Percentiles rank a stretch among this genome's conserved stretches.
phyloP scores from a whole-genome alignment of 2,888 invertebrate genomes.

The Ferdinandea cuprea region DNA sequence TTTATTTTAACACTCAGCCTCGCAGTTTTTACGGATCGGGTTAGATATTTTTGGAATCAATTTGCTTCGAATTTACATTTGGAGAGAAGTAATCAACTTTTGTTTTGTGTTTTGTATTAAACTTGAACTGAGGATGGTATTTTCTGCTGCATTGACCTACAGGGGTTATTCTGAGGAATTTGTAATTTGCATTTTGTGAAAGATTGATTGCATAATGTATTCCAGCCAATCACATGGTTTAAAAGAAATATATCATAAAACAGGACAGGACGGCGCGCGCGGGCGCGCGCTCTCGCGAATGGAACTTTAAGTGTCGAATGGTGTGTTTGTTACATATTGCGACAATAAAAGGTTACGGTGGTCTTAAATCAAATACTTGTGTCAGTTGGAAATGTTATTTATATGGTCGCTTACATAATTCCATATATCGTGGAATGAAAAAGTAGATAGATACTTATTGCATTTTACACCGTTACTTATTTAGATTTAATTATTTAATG shows the following conservation, averaged over 20 bases:
- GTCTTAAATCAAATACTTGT: slow-evolving; percentile 43
- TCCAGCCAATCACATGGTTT: not conserved
- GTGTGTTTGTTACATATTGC: slow-evolving; percentile 39
- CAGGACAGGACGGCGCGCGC: slow-evolving; percentile 20
- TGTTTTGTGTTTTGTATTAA: not conserved
- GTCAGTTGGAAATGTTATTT: slow-evolving; percentile 18
- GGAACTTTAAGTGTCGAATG: slow-evolving; percentile 32
- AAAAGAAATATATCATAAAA: slow-evolving; percentile 19
- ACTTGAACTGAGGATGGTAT: slow-evolving; percentile 32
- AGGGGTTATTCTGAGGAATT: slow-evolving; percentile 42
- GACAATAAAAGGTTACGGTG: slow-evolving; percentile 26
- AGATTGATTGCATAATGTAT: slow-evolving; percentile 42
- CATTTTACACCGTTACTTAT: not conserved
- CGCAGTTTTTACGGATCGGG: slow-evolving; percentile 2
- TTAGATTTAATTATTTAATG: not conserved
- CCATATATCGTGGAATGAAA: slow-evolving; percentile 14
- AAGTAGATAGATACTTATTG: not conserved
- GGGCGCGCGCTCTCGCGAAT: not conserved
- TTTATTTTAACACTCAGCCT: not conserved
- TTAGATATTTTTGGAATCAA: slow-evolving; percentile 25
- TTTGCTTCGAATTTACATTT: slow-evolving; percentile 14
- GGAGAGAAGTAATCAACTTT: slow-evolving; percentile 35
- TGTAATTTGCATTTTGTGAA: slow-evolving; percentile 48
- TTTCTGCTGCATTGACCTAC: slow-evolving; percentile 1
- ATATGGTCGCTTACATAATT: slow-evolving; percentile 24